Base-by-base conservation (phyloP, 2,888 invertebrate genomes). In the Andrena praecox region DNA sequence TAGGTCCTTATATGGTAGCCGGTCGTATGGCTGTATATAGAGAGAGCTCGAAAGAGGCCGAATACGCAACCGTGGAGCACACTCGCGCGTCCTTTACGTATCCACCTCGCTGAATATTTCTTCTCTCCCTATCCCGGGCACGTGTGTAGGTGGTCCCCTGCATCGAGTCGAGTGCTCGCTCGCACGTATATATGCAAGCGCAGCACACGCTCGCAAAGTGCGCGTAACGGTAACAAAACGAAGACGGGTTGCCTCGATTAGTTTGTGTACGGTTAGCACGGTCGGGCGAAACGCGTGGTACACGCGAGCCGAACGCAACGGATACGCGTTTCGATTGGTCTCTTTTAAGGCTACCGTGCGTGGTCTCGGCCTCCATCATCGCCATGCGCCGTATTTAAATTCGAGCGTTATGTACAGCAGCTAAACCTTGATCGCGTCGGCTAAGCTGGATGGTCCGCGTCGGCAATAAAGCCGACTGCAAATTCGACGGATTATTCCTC, bases 1-100 rank as follows among this genome's bases (percentile, higher is more conserved):
- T 89, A 89, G 87, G 87, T 90, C 92, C 92, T 91, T 92, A 92
- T 92, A 92, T 89, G 93, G 93, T 84, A 89, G 85, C 84, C 86
- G 82, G 89, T 87, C 90, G 89, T 89, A 91, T 89, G 88, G 84
- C 90, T 91, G 81, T 91, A 90, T 91, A 90, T 88, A 90, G 90
- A 70, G 84, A 87, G 89, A 90, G 87, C 87, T 87, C 85, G 91
- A 93, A 91, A 89, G 91, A 91, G 91, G 90, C 89, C 90, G 90
- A 90, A 90, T 89, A 88, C 87, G 89, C 90, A 91, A 89, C 88
- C 85, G 86, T 63, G 66, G 82, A 85, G 84, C 80, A 85, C 68
- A 29, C 60, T 75, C 73, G 63, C 81, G 84, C 81, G 84, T 87
- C 87, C 81, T 84, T 82, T 69, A 80, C 77, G 67, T 85, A 74